These are phyloP conservation scores for Parotia lawesii DNA, from an alignment of 2,113 vertebrate genomes.

Conservation along the genomic window DNA sequence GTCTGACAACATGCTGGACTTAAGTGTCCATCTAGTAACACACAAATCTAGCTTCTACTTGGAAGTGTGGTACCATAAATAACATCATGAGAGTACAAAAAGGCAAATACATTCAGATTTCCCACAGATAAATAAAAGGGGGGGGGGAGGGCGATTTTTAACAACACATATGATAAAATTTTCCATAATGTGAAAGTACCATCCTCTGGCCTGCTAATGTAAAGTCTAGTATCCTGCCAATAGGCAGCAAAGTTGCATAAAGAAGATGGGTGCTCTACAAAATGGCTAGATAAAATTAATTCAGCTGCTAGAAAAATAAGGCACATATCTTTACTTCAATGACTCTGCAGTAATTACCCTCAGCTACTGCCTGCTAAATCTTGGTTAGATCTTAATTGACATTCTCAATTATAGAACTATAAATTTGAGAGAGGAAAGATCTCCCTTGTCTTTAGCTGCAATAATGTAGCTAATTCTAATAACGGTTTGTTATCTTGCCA, in stretches of 20 bases:
- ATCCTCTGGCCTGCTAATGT: background rate
- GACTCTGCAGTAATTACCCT: constrained; percentile 31
- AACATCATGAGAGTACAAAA: background rate
- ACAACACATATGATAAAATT: background rate
- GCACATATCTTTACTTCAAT: background rate
- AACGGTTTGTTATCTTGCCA: background rate
- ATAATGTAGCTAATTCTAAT: constrained; percentile 27
- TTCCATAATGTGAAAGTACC: background rate
- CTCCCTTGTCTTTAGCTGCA: constrained; percentile 33
- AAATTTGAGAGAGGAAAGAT: background rate
- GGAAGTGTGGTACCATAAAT: background rate
- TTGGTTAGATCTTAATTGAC: constrained; percentile 56
- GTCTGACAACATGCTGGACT: background rate
- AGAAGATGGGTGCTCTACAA: background rate
- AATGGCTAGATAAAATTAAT: background rate
- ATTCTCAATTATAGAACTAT: constrained; percentile 35
- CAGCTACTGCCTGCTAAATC: constrained; percentile 13
- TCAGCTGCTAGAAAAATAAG: background rate
- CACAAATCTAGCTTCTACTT: background rate
- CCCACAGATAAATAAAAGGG: background rate
- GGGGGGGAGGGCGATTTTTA: background rate
- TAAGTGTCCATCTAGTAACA: background rate
- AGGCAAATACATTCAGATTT: background rate
- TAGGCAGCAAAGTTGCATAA: background rate
- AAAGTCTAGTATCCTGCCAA: background rate